These are phyloP conservation scores for Laticauda colubrina DNA, from an alignment of 2,113 vertebrate species.

Conservation along the genomic window DNA sequence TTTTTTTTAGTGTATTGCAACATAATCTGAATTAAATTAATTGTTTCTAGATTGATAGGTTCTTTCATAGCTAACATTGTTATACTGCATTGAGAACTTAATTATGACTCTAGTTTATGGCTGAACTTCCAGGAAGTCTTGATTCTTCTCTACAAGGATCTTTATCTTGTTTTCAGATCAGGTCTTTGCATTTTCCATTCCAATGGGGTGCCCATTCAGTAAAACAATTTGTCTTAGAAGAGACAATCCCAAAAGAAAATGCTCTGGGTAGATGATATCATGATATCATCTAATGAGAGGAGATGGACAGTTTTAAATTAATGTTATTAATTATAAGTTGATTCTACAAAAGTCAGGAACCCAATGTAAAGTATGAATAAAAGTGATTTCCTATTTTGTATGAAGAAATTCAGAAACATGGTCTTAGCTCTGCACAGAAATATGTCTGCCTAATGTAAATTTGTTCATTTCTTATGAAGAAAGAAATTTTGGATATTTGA, in stretches of 20 bases:
- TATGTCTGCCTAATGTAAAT: background rate
- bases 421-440: background rate
- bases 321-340: background rate
- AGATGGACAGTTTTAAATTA: background rate
- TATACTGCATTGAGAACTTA: conserved; percentile 2
- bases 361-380: background rate
- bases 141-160: background rate
- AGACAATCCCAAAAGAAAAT: background rate
- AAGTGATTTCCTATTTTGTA: background rate
- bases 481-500: background rate
- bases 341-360: background rate
- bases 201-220: background rate
- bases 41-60: conserved; percentile 37
- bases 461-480: background rate
- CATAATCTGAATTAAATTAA: conserved; percentile 31
- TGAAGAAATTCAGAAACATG: background rate
- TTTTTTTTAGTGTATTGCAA: background rate
- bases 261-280: background rate
- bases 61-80: background rate
- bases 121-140: background rate
- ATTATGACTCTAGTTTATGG: background rate
- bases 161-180: background rate
- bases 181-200: background rate
- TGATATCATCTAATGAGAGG: background rate
- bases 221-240: background rate